These are phyloP conservation scores for Atherinosoma microstoma DNA, from an alignment of 2,797 vertebrate genomes.

Conservation along the genomic window DNA sequence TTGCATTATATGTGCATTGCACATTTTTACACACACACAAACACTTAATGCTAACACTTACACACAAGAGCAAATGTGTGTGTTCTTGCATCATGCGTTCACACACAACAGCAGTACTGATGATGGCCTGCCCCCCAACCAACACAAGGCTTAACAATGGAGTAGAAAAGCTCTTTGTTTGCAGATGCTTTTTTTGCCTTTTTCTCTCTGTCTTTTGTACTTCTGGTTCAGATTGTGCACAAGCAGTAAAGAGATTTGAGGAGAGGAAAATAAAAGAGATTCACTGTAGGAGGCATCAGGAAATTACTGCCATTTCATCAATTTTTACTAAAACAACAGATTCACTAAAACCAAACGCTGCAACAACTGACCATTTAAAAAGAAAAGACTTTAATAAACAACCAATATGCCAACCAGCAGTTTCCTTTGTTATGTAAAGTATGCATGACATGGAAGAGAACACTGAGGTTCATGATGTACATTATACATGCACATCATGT, in stretches of 20 bases:
- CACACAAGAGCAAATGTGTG: conserved; percentile 53
- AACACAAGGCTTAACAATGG: conserved; percentile 80
- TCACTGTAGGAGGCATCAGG: not conserved
- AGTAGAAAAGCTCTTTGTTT: conserved; percentile 78
- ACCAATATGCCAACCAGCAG: not conserved
- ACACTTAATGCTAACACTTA: conserved; percentile 42
- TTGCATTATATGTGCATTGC: conserved; percentile 60
- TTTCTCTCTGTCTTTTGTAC: conserved; percentile 60
- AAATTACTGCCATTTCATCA: not conserved
- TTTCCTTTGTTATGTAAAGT: not conserved
- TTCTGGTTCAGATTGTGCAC: conserved; percentile 57
- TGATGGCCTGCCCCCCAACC: conserved; percentile 74
- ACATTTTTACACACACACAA: conserved; percentile 26
- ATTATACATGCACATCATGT: not conserved
- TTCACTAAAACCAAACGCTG: conserved; percentile 8
- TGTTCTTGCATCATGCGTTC: conserved; percentile 58
- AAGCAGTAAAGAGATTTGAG: conserved; percentile 52
- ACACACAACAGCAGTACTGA: conserved; percentile 63
- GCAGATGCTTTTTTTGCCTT: conserved; percentile 54
- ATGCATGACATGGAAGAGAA: not conserved
- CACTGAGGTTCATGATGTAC: not conserved
- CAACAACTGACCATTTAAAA: conserved; percentile 9
- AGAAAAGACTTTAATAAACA: not conserved
- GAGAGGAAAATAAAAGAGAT: conserved; percentile 28
- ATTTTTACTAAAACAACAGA: conserved; percentile 5